Percentiles rank a stretch among this genome's conserved stretches.
These are phyloP conservation scores for Diacarnus erythraeanus DNA, from an alignment of 37 sponge, comb jelly and placozoan genomes.

Conservation along the genomic window DNA sequence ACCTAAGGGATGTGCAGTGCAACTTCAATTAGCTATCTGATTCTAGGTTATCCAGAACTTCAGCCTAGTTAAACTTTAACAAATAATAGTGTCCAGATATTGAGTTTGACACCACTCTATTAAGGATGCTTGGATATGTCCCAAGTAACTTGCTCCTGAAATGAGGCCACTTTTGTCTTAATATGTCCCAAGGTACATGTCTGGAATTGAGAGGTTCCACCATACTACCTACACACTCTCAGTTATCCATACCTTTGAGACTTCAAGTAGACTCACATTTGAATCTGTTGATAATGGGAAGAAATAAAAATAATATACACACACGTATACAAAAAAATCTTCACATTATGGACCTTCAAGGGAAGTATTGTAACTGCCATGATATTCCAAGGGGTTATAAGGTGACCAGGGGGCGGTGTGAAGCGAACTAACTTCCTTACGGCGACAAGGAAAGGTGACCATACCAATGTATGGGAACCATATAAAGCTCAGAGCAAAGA, in stretches of 20 bases:
- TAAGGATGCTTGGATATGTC: too few species aligned
- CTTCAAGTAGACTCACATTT: not conserved
- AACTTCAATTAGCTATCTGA: not conserved
- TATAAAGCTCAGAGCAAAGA: conserved; percentile 9
- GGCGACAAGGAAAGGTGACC: conserved; percentile 12
- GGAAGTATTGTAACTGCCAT: not conserved
- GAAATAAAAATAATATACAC: not conserved
- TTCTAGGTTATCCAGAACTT: not conserved
- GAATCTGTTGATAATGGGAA: not conserved
- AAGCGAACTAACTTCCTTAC: not conserved
- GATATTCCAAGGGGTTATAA: not conserved
- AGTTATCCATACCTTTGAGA: not conserved
- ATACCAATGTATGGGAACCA: conserved; percentile 32
- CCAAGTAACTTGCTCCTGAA: too few species aligned
- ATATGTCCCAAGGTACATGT: too few species aligned
- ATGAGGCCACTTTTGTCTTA: too few species aligned
- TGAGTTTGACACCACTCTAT: too few species aligned
- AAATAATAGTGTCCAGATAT: too few species aligned
- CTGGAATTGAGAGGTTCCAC: too few species aligned
- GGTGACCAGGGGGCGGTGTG: not conserved
- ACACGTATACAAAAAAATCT: too few species aligned
- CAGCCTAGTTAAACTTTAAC: too few species aligned
- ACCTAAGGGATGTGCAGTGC: not conserved
- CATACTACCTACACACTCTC: not conserved
- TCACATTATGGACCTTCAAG: not conserved